phyloP scores from a whole-genome alignment of 2,113 vertebrate species.

The Baryphthengus martii region DNA sequence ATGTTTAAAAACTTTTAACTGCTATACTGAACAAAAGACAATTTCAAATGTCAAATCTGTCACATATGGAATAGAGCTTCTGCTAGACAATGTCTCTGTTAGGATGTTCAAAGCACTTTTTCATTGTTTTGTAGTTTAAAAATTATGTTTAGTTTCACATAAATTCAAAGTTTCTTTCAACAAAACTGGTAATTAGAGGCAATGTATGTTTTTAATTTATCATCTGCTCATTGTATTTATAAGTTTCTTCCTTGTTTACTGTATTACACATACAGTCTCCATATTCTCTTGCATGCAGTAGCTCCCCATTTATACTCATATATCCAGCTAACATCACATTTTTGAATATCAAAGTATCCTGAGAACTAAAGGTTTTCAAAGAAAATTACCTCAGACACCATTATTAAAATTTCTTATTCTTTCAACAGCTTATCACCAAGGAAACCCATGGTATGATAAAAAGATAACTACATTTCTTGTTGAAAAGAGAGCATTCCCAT shows the following conservation, averaged over 20 bases:
- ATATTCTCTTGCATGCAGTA: not conserved
- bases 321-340: not conserved
- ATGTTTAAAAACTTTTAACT: not conserved
- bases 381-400: not conserved
- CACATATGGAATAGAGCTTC: not conserved
- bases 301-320: not conserved
- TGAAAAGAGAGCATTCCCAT: not conserved
- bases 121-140: not conserved
- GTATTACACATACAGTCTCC: not conserved
- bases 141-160: not conserved
- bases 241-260: not conserved
- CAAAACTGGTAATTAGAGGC: not conserved
- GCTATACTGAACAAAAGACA: not conserved
- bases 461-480: not conserved
- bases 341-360: not conserved
- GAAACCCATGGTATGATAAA: not conserved
- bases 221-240: not conserved
- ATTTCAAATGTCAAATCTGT: not conserved
- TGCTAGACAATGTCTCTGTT: not conserved
- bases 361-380: not conserved
- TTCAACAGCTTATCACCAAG: not conserved
- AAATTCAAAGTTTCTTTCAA: not conserved
- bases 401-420: not conserved
- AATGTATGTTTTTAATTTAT: not conserved
- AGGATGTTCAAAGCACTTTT: not conserved